A percentile compares a stretch with the other conserved stretches of the same genome.
phyloP scores from a whole-genome alignment of 92 coral and sea anemone species.

The Zoanthus sansibaricus region DNA sequence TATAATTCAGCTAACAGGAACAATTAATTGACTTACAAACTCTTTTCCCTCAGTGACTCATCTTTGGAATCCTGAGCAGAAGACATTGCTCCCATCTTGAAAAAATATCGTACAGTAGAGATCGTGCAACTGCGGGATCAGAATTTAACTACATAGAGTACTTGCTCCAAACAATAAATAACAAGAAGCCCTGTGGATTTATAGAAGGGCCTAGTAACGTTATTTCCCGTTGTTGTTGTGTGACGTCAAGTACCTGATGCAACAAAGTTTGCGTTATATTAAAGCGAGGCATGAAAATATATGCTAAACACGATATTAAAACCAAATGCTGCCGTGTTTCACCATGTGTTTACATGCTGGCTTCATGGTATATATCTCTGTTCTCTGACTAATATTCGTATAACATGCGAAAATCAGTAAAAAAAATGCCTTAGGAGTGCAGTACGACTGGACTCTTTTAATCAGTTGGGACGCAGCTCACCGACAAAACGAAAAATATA shows the following conservation, averaged over 20 bases:
- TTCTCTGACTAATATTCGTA: neutral
- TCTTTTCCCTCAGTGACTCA: too few species aligned
- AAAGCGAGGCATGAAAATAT: neutral
- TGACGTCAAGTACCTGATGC: neutral
- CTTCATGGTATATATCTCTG: neutral
- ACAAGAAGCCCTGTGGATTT: neutral
- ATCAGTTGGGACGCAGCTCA: neutral
- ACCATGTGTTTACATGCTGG: neutral
- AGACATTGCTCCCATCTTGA: too few species aligned
- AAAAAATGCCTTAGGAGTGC: neutral
- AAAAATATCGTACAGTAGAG: too few species aligned
- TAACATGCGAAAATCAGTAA: neutral
- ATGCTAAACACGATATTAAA: slow-evolving; percentile 1
- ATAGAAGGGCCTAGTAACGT: slow-evolving; percentile 8
- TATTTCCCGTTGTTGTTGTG: neutral
- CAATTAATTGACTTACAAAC: too few species aligned
- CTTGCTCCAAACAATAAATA: slow-evolving; percentile 8
- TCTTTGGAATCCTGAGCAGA: too few species aligned
- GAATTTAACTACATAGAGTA: neutral
- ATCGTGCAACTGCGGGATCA: too few species aligned
- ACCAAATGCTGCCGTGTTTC: neutral
- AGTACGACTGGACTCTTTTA: neutral
- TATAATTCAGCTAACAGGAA: too few species aligned
- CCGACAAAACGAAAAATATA: neutral
- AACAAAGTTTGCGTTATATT: neutral